Evolutionary conservation across 1,140 invertebrate genomes (phyloP).

Genomic region (Ptiloglossa arizonensis): DNA sequence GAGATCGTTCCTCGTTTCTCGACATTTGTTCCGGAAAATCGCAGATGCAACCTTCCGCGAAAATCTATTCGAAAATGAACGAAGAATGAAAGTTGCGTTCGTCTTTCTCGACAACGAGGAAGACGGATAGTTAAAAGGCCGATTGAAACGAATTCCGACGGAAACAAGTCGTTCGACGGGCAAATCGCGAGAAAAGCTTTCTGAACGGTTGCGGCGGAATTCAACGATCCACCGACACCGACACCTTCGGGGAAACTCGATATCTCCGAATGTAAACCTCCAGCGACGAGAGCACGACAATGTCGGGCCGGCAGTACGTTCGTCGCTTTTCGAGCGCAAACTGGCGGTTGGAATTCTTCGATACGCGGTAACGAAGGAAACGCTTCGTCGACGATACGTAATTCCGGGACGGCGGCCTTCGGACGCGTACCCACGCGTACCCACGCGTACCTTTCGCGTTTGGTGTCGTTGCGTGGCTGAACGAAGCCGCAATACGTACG

Average conservation of each 20-base stretch:
- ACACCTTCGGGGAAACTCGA: constrained; percentile 9
- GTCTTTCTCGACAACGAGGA: too few species aligned
- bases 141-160: neutral
- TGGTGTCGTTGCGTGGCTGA: neutral
- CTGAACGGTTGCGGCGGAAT: neutral
- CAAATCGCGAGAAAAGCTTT: constrained; percentile 10
- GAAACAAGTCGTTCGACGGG: neutral
- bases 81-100: too few species aligned
- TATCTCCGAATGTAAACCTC: constrained; percentile 20
- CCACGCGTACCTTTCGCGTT: too few species aligned
- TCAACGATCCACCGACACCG: constrained; percentile 22
- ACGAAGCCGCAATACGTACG: too few species aligned
- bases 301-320: constrained; percentile 30
- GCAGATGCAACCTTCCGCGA: too few species aligned
- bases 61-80: neutral
- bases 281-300: constrained; percentile 3
- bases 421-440: neutral
- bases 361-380: constrained; percentile 34
- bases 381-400: constrained; percentile 37
- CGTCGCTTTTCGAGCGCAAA: neutral
- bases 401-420: constrained; percentile 34
- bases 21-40: too few species aligned
- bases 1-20: too few species aligned
- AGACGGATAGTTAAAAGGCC: neutral
- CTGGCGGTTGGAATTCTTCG: constrained; percentile 50